Percentiles rank a stretch among this genome's conserved stretches.
Evolutionary conservation across 2,113 vertebrate genomes (phyloP).

Genomic region (Odontesthes bonariensis): DNA sequence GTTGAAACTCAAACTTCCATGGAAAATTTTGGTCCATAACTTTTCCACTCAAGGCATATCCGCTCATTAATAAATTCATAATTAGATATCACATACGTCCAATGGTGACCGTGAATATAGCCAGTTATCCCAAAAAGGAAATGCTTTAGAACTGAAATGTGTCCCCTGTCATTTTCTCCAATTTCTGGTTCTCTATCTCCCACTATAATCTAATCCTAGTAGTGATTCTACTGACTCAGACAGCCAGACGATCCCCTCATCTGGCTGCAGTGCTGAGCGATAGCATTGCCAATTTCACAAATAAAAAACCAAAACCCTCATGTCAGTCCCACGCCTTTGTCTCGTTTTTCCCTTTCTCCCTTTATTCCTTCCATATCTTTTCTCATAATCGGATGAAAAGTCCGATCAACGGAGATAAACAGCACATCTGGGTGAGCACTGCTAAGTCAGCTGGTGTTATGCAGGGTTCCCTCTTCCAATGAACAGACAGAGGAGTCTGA

Average conservation of each 20-base stretch:
- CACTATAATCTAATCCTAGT: constrained; percentile 42
- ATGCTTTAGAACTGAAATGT: constrained; percentile 11
- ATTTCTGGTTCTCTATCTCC: constrained; percentile 34
- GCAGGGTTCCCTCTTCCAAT: background rate
- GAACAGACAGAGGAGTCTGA: background rate
- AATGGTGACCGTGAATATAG: constrained; percentile 18
- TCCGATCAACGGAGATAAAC: constrained; percentile 38
- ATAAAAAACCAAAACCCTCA: constrained; percentile 15
- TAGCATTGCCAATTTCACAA: constrained; percentile 34
- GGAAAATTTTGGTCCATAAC: constrained; percentile 21
- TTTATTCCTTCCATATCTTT: constrained; percentile 25
- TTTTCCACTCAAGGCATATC: constrained; percentile 26
- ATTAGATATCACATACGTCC: constrained; percentile 26
- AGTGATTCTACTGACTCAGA: constrained; percentile 45
- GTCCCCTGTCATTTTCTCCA: constrained; percentile 36
- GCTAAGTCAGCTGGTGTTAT: constrained; percentile 17
- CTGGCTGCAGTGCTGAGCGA: constrained; percentile 45
- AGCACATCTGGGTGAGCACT: constrained; percentile 39
- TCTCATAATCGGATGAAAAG: constrained; percentile 72
- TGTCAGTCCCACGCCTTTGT: constrained; percentile 8
- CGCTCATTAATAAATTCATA: constrained; percentile 30
- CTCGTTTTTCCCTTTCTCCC: constrained; percentile 26
- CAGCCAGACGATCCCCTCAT: constrained; percentile 46
- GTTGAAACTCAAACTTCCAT: constrained; percentile 2
- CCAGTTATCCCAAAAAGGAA: constrained; percentile 29